Conservation (phyloP, 2,113 vertebrate species). For the Lontra canadensis region DNA sequence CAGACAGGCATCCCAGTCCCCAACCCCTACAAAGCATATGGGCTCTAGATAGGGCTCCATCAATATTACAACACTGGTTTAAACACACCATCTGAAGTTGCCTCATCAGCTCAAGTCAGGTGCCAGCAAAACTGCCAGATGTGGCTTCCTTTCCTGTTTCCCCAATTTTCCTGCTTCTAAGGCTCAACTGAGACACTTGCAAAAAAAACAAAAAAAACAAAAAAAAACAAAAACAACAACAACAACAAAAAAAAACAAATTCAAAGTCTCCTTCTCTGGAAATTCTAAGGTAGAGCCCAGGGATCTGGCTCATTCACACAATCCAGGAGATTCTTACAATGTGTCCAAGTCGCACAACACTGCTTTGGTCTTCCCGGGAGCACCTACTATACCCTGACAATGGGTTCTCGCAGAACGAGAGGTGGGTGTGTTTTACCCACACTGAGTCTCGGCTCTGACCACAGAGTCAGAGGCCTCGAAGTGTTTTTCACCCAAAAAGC, state of each 20-base stretch:
- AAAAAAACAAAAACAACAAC: not conserved
- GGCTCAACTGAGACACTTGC: not conserved
- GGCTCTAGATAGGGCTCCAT: not conserved
- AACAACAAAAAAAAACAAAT: not conserved
- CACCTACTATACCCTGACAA: not conserved
- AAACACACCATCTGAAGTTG: not conserved
- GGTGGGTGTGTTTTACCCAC: not conserved
- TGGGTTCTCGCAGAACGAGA: not conserved
- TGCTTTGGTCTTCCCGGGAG: not conserved
- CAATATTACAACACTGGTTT: not conserved
- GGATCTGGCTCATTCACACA: not conserved
- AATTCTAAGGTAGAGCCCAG: not conserved
- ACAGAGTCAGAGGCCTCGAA: not conserved
- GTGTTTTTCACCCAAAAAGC: not conserved
- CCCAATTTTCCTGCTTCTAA: not conserved
- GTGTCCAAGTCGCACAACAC: not conserved
- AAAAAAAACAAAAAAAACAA: not conserved
- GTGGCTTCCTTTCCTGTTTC: not conserved
- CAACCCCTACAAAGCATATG: accelerated
- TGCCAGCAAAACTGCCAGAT: not conserved
- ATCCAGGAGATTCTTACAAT: not conserved
- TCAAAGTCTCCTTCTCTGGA: not conserved
- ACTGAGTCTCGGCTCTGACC: not conserved
- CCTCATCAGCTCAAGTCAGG: not conserved
- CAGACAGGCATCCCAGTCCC: no score